Base-by-base conservation (phyloP, 2,797 vertebrate genomes). In the Anguilla pacifica region DNA sequence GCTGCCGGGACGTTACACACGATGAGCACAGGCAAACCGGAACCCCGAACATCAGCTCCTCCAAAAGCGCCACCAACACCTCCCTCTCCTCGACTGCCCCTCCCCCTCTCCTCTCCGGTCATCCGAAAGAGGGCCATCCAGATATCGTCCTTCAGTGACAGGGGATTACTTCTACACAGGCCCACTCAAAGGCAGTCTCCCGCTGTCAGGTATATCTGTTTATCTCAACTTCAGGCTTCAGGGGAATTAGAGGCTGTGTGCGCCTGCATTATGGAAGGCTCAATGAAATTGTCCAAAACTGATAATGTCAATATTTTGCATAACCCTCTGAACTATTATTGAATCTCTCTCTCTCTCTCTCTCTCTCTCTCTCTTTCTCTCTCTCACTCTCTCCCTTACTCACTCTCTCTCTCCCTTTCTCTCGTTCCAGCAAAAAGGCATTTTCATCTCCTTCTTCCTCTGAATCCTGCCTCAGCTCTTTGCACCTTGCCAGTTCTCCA, bases 41-140 rank as follows among this genome's bases (percentile, higher is more conserved):
- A 92, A 61, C 86, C 91, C 88, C 28, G 88, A 89, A 88, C 70
- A 59, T 90, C 94, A 85, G 43, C 86, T 51, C 90, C 93, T 85
- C 89, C 92, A 43, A 92, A 85, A 81, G 92, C 89, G 89, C 87
- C 91, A 53, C 90, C 88, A 31, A 91, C 91, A 86, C 91, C 86
- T 88, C 89, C 90, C 25, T 72, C 91, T 7, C 89, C 85, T 77
- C 87, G 89, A 87, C 22, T 91, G 91, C 88, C 91, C 6, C 91
- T 92, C 87, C 92, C 93, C 9, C 95, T 96, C n/a, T 94, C 95
- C 1, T 95, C 96, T 72, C 95, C 96, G 15, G 88, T 96, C 86
- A 91, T 96, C 91, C 94, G 90, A 87, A 96, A 95, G 93, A 96
- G 93, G 91, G 92, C 91, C 11, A 96, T 96, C 89, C 92, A 94